Percentiles rank a stretch among this genome's conserved stretches.
These are phyloP conservation scores for Plectropomus leopardus DNA, from an alignment of 2,113 vertebrate species.

Conservation along the genomic window DNA sequence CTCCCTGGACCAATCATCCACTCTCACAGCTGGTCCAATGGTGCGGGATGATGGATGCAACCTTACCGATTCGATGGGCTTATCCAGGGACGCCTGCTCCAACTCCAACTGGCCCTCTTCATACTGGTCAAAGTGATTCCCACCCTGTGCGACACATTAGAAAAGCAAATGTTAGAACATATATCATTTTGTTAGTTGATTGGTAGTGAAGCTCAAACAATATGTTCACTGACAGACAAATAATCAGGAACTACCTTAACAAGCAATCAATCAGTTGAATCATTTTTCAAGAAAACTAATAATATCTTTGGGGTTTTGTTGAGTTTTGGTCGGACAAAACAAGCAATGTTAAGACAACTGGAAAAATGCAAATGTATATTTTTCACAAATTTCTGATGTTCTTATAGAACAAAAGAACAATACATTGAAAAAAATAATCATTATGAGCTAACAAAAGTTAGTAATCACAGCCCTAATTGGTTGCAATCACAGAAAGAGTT, in stretches of 20 bases:
- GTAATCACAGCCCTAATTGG: background rate
- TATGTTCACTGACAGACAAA: too few relatives aligned
- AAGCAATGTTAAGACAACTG: background rate
- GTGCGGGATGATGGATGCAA: constrained; percentile 68
- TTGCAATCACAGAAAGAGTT: background rate
- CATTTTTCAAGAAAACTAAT: background rate
- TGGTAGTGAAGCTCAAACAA: background rate
- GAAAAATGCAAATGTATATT: background rate
- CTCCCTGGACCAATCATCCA: constrained; percentile 88
- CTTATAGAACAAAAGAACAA: too few relatives aligned
- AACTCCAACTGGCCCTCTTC: constrained; percentile 99
- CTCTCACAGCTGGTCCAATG: constrained; percentile 83
- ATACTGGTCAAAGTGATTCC: constrained; percentile 99
- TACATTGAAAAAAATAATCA: background rate
- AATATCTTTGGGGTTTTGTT: background rate
- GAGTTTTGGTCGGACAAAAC: background rate
- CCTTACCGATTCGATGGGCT: constrained; percentile 99
- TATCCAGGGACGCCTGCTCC: constrained; percentile 98
- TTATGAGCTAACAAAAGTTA: background rate
- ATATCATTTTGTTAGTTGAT: background rate
- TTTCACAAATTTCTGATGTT: background rate
- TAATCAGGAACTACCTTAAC: background rate
- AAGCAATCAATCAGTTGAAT: background rate
- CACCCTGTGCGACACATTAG: constrained; percentile 88
- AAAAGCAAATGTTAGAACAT: constrained; percentile 33